Evolutionary conservation across 2,797 vertebrate species (phyloP).

Genomic region (Epinephelus awoara): DNA sequence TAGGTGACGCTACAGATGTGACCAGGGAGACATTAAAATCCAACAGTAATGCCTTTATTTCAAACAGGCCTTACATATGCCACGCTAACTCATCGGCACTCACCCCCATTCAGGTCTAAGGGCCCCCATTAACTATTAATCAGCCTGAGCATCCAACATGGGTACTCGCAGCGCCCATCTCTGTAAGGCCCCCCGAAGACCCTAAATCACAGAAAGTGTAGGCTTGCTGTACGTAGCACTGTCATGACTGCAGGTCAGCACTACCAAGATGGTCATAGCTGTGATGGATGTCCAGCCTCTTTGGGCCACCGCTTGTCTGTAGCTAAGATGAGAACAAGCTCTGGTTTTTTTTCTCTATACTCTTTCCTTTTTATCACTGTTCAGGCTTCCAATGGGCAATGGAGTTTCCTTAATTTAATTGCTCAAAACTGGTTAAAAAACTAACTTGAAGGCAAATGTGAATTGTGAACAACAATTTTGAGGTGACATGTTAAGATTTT

Average conservation of each 20-base stretch:
- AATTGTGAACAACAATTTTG: too few species aligned
- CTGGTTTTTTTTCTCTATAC: conserved; percentile 1
- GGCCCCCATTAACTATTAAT: conserved; percentile 53
- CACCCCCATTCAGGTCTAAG: conserved; percentile 4
- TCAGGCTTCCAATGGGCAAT: neutral
- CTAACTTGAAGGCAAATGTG: too few species aligned
- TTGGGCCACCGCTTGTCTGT: conserved; percentile 18
- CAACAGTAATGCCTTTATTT: conserved; percentile 42
- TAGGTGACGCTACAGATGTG: conserved; percentile 24
- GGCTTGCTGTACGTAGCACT: conserved; percentile 15
- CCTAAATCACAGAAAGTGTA: conserved; percentile 59
- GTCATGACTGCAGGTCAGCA: conserved; percentile 51
- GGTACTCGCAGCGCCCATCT: conserved; percentile 15
- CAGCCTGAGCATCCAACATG: conserved; percentile 34
- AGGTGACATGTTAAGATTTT: too few species aligned
- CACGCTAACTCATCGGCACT: conserved; percentile 44
- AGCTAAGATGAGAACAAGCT: conserved; percentile 17
- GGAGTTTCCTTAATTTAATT: neutral
- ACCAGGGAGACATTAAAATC: conserved; percentile 52
- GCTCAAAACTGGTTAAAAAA: too few species aligned
- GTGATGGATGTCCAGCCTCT: conserved; percentile 53
- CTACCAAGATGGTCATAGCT: conserved; percentile 41
- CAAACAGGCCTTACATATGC: conserved; percentile 21
- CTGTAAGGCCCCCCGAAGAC: conserved; percentile 46
- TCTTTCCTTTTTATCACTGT: conserved; percentile 12